These are phyloP conservation scores for Campaea margaritaria DNA, from an alignment of 2,888 invertebrate species.

Conservation along the genomic window DNA sequence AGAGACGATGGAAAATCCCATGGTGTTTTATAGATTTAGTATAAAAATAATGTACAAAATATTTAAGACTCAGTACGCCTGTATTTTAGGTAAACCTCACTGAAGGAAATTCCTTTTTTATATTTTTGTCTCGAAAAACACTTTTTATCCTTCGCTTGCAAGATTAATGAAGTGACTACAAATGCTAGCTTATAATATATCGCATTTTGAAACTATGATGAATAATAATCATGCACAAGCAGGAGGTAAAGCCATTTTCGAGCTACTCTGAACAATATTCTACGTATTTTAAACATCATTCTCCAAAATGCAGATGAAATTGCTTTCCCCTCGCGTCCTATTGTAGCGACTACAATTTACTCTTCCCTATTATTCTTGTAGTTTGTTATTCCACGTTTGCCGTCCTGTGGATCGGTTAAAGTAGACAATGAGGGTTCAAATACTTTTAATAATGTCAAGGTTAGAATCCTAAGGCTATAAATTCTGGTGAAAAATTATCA, in stretches of 20 bases:
- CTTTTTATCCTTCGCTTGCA: not conserved
- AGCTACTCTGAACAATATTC: constrained; percentile 4
- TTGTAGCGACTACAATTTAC: constrained; percentile 49
- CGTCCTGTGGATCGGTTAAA: constrained; percentile 17
- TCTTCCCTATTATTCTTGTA: constrained; percentile 43
- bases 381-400: constrained; percentile 43
- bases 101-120: no score
- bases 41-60: no score
- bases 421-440: not conserved
- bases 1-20: no score
- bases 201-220: not conserved
- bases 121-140: no score
- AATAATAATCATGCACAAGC: no score
- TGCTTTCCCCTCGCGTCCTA: constrained; percentile 40
- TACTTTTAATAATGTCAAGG: constrained; percentile 1
- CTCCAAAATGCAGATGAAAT: constrained; percentile 45
- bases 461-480: not conserved
- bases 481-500: not conserved
- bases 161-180: not conserved
- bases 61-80: no score
- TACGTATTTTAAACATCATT: constrained; percentile 22
- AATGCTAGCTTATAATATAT: not conserved
- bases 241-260: no score
- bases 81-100: no score
- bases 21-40: no score